Evolutionary conservation across 1,140 invertebrate genomes (phyloP), one percentile per base, ranked within the genome.

Genomic region (Pachypeltis micranthus): DNA sequence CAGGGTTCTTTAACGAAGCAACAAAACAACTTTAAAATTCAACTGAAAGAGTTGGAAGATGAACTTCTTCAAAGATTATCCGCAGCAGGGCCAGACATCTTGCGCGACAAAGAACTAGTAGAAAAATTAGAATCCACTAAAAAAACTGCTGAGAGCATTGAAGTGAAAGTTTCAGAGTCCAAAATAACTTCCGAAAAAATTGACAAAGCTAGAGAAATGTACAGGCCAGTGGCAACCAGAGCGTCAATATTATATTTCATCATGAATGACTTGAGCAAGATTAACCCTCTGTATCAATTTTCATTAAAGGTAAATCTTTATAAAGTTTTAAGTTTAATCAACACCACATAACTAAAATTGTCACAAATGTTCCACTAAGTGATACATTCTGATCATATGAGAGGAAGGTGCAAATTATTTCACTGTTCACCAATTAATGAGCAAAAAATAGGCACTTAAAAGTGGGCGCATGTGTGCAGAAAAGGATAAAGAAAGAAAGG

Each of bases 271-370:
- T 74, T 98, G 25, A 82, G 85, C 74, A 93, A 93, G 74, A 96
- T 97, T 64, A 94, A 96, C 75, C 90, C 89, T 55, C 91, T 97
- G 68, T 98, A 98, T 74, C 92, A 96, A 71, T 98, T 97, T 77
- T 96, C 93, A 0, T 72, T 98, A 28, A 96, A 96, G 76, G 80
- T 81, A 70, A 70, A 55, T 7, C 34, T 39, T 7, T n/a, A n/a
- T n/a, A n/a, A n/a, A n/a, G n/a, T n/a, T n/a, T n/a, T n/a, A n/a
- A n/a, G n/a, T n/a, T n/a, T n/a, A n/a, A n/a, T n/a, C n/a, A n/a
- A n/a, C n/a, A n/a, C n/a, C n/a, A n/a, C n/a, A n/a, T n/a, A n/a
- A n/a, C n/a, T n/a, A n/a, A n/a, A n/a, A n/a, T n/a, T n/a, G n/a
- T n/a, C n/a, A n/a, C n/a, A n/a, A n/a, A n/a, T n/a, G n/a, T n/a